Evolutionary conservation across 2,797 vertebrate genomes (phyloP), one percentile per base, ranked within the genome.

Genomic region (Sternotherus odoratus): DNA sequence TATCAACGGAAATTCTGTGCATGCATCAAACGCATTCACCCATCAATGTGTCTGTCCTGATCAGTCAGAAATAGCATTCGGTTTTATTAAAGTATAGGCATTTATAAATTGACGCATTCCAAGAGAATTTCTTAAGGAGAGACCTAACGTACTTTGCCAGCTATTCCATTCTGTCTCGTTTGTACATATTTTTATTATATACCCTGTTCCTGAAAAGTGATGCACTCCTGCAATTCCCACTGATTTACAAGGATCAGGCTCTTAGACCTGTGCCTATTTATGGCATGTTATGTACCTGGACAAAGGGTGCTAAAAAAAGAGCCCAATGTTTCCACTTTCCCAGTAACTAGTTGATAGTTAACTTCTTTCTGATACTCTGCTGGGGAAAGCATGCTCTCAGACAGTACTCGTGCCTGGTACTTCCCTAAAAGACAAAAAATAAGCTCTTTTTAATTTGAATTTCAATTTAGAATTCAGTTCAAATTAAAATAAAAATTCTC

Each of bases 401-500:
- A 98, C 78, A 99, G 98, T 85, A 99, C 98, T 82, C 99, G 98
- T 79, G 99, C 99, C 96, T 99, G 99, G 93, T 99, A 99, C 95
- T 99, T 99, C 79, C 99, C 99, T 99, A 96, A 54, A 97, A 94
- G 49, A 96, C 28, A 94, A 77, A 90, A 69, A 50, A 39, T 9
- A 26, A 4, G 1, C 5, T 79, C 75, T 86, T 79, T 79, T 60
- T 60, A 11, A 24, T 79, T 39, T 60, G 28, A 81, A 26, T 39
- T 56, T 36, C 11, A 28, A 4, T 17, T 23, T 60, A 83, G 43
- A 79, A 74, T 79, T 33, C 75, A 57, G 13, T 85, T 94, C 8
- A 83, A 94, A 83, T n/a, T 80, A 15, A 57, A 93, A 49, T 82
- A 48, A 86, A 54, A 85, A 51, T 75, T 43, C 26, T 48, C 72